These are phyloP conservation scores for Cremastinae sp. DNA, from an alignment of 2,888 invertebrate genomes.

Conservation along the genomic window DNA sequence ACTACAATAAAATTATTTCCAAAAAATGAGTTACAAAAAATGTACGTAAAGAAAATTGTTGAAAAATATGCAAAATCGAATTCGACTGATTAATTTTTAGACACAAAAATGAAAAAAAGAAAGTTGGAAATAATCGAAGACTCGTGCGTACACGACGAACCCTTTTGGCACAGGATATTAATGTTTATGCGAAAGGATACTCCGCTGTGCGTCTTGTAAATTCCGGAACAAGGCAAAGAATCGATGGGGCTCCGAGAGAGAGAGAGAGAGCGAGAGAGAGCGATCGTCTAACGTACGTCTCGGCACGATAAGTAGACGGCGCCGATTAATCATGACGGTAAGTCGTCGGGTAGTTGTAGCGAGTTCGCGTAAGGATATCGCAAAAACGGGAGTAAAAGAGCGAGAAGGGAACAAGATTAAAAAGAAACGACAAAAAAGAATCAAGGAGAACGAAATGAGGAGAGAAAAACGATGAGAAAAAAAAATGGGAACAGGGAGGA, in stretches of 20 bases:
- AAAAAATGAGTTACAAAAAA: no score
- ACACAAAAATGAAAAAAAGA: neutral
- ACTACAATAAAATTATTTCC: no score
- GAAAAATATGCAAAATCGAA: no score
- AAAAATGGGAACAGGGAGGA: conserved; percentile 10
- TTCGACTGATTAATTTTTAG: no score
- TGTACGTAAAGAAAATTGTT: no score
- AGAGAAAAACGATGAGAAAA: conserved; percentile 13
- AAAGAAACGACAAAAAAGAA: conserved; percentile 20
- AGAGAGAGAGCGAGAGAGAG: no score
- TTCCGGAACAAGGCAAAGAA: conserved; percentile 55
- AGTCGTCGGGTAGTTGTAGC: conserved; percentile 64
- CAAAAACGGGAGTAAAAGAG: conserved; percentile 41
- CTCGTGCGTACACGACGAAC: neutral
- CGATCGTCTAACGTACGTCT: conserved; percentile 57
- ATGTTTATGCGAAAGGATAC: conserved; percentile 26
- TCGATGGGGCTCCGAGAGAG: conserved; percentile 49
- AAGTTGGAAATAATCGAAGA: neutral
- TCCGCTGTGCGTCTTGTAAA: conserved; percentile 52
- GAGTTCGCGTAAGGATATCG: conserved; percentile 58
- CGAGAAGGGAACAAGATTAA: conserved; percentile 13
- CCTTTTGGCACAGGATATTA: neutral
- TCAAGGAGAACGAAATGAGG: conserved; percentile 33
- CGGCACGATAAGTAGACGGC: conserved; percentile 76
- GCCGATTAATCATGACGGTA: conserved; percentile 75